These are phyloP conservation scores for Eidolon dupreanum DNA, from an alignment of 2,797 vertebrate genomes.

Conservation along the genomic window DNA sequence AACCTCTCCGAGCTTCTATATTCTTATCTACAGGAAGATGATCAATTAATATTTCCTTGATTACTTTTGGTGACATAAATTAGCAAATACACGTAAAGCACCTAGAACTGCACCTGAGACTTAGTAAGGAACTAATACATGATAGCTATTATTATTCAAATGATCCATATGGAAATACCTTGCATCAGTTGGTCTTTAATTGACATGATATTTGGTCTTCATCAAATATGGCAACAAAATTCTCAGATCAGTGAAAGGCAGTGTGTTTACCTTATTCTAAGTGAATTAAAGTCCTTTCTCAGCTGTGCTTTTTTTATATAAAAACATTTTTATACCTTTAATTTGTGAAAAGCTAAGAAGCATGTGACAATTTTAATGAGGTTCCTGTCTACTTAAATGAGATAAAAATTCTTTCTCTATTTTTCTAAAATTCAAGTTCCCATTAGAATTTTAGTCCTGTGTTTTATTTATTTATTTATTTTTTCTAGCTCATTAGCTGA, in stretches of 20 bases:
- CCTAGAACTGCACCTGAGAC: background rate
- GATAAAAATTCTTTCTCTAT: background rate
- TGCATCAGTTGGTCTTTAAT: background rate
- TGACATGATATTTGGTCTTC: constrained; percentile 17
- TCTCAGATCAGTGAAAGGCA: constrained; percentile 24
- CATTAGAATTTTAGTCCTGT: constrained; percentile 25
- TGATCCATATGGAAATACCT: constrained; percentile 19
- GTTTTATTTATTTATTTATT: background rate
- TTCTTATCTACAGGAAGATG: background rate
- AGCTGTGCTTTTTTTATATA: constrained; percentile 42
- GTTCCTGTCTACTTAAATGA: constrained; percentile 32
- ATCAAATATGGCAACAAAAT: constrained; percentile 6
- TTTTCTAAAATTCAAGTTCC: constrained; percentile 50
- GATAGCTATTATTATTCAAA: background rate
- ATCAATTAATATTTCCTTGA: background rate
- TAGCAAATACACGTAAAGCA: background rate
- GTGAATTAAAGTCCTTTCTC: constrained; percentile 47
- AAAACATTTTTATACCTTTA: constrained; percentile 50
- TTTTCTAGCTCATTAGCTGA: background rate
- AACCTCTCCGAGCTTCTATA: background rate
- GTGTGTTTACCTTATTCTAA: constrained; percentile 40
- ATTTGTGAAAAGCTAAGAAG: constrained; percentile 23
- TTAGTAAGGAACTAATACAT: background rate
- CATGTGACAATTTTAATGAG: constrained; percentile 60
- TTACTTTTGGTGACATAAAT: background rate